Evolutionary conservation across 2,797 vertebrate species (phyloP).

Genomic region (Poeciliopsis paucimaculata): DNA sequence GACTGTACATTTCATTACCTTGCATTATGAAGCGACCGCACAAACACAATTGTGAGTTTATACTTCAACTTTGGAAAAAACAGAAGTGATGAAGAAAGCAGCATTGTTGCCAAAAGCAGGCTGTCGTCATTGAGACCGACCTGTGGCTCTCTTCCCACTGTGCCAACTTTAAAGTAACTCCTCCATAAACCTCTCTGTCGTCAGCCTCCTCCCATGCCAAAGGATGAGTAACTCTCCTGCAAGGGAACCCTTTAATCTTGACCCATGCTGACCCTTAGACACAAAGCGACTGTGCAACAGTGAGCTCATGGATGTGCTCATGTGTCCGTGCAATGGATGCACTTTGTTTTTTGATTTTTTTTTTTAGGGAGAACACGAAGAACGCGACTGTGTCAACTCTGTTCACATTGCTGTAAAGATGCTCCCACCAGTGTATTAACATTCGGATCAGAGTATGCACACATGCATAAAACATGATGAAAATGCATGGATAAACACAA

Average conservation of each 20-base stretch:
- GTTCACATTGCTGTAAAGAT: conserved; percentile 2
- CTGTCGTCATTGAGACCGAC: conserved; percentile 37
- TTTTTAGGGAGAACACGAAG: conserved; percentile 5
- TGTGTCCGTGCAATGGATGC: conserved; percentile 5
- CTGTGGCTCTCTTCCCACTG: conserved; percentile 39
- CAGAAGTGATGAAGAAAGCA: conserved; percentile 22
- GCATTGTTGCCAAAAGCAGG: conserved; percentile 45
- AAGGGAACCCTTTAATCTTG: conserved; percentile 71
- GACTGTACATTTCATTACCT: background rate
- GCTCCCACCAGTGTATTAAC: conserved; percentile 17
- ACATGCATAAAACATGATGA: conserved; percentile 23
- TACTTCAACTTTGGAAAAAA: background rate
- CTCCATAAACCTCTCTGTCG: conserved; percentile 48
- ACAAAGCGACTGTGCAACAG: conserved; percentile 38
- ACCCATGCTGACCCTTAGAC: conserved; percentile 59
- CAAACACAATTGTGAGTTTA: conserved; percentile 9
- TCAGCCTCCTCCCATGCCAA: conserved; percentile 43
- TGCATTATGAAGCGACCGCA: background rate
- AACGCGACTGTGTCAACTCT: conserved; percentile 9
- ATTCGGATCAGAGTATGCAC: conserved; percentile 6
- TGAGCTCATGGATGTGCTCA: conserved; percentile 23
- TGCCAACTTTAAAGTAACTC: conserved; percentile 60
- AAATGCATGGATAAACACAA: conserved; percentile 18
- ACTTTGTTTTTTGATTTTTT: conserved; percentile 3
- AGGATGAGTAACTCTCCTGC: conserved; percentile 50